A percentile compares a stretch with the other conserved stretches of the same genome.
Conservation (phyloP, 2,113 vertebrate genomes). For the Onychorhynchus coronatus region DNA sequence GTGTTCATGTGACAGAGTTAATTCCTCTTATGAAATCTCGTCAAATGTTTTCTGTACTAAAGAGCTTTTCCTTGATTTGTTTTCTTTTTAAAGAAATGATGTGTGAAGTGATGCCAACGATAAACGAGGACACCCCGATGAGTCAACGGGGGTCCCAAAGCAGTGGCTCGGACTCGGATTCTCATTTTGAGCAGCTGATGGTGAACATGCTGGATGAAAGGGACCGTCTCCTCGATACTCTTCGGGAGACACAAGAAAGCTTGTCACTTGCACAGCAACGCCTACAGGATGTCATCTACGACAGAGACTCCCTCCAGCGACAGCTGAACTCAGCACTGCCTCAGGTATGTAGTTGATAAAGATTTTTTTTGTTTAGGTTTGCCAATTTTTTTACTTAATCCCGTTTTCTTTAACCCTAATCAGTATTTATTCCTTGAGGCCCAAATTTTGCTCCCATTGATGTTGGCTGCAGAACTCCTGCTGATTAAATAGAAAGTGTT, state of each 20-base stretch:
- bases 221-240: slow-evolving; percentile 95
- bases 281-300: slow-evolving; percentile 96
- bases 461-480: not conserved
- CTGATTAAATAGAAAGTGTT: not conserved
- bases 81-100: slow-evolving; percentile 86
- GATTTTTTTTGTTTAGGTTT: not conserved
- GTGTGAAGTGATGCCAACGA: slow-evolving; percentile 99
- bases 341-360: slow-evolving; percentile 79
- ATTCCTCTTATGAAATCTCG: not conserved
- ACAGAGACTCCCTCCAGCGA: slow-evolving; percentile 94
- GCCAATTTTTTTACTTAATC: not conserved
- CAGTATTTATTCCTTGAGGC: not conserved
- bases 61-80: slow-evolving; percentile 11
- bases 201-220: slow-evolving; percentile 99
- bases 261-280: slow-evolving; percentile 92
- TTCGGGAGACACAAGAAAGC: slow-evolving; percentile 97
- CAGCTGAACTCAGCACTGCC: slow-evolving; percentile 97
- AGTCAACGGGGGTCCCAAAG: slow-evolving; percentile 97
- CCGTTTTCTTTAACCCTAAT: not conserved
- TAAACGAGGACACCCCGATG: slow-evolving; percentile 98
- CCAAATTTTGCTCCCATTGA: not conserved
- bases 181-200: slow-evolving; percentile 99
- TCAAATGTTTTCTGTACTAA: slow-evolving; percentile 14
- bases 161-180: slow-evolving; percentile 95
- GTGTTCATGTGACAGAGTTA: not conserved